Evolutionary conservation across 2,113 vertebrate species (phyloP).

Genomic region (Limanda limanda): DNA sequence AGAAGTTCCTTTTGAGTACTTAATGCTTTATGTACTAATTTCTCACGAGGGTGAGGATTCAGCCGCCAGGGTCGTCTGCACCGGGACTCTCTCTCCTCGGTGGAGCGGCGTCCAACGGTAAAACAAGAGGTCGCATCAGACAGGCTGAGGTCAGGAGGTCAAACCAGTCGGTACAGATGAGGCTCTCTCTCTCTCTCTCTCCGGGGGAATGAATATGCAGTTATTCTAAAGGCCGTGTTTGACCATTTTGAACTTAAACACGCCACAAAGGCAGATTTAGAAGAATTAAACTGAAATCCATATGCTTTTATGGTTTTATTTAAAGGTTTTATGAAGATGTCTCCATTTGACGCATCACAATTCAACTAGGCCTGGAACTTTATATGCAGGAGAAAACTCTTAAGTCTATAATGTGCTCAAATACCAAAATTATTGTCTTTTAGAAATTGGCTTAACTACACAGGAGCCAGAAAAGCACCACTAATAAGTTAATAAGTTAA

Average conservation of each 20-base stretch:
- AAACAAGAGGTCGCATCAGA: constrained; percentile 49
- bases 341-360: background rate
- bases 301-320: background rate
- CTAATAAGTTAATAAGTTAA: background rate
- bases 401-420: too few relatives aligned
- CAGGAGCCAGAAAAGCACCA: too few relatives aligned
- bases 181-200: constrained; percentile 11
- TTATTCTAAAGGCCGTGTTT: too few relatives aligned
- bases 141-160: constrained; percentile 37
- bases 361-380: too few relatives aligned
- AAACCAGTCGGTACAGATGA: constrained; percentile 18
- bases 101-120: constrained; percentile 1
- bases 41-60: background rate
- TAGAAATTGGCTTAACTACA: background rate
- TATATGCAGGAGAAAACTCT: too few relatives aligned
- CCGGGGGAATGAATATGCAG: too few relatives aligned
- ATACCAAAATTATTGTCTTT: background rate
- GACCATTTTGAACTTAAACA: too few relatives aligned
- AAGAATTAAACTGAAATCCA: too few relatives aligned
- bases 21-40: too few relatives aligned
- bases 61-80: background rate
- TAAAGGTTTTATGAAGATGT: background rate
- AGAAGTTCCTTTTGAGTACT: too few relatives aligned
- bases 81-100: constrained; percentile 15
- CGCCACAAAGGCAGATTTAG: too few relatives aligned